Evolutionary conservation across 2,888 invertebrate genomes (phyloP).

Genomic region (Tetranychus truncatus): DNA sequence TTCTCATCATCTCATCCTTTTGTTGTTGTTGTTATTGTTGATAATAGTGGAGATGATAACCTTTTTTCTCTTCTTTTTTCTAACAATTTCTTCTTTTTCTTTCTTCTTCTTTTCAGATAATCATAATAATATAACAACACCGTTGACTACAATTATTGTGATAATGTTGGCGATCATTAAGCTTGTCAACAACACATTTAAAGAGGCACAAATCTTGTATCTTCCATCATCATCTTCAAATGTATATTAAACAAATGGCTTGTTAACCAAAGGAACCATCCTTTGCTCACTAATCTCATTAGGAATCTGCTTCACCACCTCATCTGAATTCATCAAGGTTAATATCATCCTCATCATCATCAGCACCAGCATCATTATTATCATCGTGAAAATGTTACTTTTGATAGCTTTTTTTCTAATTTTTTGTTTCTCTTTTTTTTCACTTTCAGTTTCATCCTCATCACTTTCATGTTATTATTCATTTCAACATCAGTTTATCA

Average conservation of each 20-base stretch:
- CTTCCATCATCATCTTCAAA: background rate
- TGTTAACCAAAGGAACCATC: too few relatives aligned
- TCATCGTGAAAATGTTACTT: background rate
- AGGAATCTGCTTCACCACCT: background rate
- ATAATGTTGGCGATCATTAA: background rate
- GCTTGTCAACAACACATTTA: background rate
- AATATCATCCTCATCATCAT: background rate
- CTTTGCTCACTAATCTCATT: background rate
- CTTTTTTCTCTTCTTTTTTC: too few relatives aligned
- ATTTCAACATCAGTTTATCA: background rate
- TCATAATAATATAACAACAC: background rate
- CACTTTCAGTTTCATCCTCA: background rate
- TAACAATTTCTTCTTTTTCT: background rate
- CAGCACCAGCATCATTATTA: background rate
- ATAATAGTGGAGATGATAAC: too few relatives aligned
- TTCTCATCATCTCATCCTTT: too few relatives aligned
- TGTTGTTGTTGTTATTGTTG: too few relatives aligned
- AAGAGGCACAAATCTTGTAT: background rate
- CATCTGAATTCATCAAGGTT: background rate
- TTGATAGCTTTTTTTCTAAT: background rate
- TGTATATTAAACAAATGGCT: background rate
- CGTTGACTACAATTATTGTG: background rate
- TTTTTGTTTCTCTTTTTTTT: background rate
- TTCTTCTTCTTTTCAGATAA: background rate
- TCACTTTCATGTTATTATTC: constrained; percentile 1